These are phyloP conservation scores for Andrena cerasifolii DNA, from an alignment of 1,140 invertebrate species.

Conservation along the genomic window DNA sequence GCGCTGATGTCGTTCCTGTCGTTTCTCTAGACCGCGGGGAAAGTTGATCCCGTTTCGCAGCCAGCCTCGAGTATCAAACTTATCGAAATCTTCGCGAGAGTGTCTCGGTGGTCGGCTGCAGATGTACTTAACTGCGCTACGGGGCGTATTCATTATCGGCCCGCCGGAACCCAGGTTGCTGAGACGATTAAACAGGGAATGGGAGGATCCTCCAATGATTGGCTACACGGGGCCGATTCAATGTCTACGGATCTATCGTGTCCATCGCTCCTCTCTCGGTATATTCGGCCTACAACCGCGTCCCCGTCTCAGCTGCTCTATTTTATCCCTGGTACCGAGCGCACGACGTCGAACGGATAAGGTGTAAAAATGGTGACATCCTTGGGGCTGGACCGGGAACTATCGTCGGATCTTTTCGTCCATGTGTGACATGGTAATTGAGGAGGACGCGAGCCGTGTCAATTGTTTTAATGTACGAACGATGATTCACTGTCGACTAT, in stretches of 20 bases:
- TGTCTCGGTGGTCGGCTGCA: slow-evolving; percentile 60
- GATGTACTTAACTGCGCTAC: slow-evolving; percentile 66
- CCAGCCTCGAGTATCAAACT: slow-evolving; percentile 24
- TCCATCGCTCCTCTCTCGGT: slow-evolving; percentile 57
- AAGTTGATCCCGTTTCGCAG: slow-evolving; percentile 3
- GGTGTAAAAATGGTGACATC: background rate
- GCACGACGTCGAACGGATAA: background rate
- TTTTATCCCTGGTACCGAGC: slow-evolving; percentile 43
- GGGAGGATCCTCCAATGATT: slow-evolving; percentile 79
- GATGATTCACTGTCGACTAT: too few relatives aligned
- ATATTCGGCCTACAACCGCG: slow-evolving; percentile 18
- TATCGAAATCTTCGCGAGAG: slow-evolving; percentile 50
- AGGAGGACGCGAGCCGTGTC: background rate
- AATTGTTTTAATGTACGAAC: background rate
- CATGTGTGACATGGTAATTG: background rate
- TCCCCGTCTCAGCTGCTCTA: slow-evolving; percentile 49
- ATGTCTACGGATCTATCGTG: slow-evolving; percentile 65
- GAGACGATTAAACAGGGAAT: slow-evolving; percentile 80
- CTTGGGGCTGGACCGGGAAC: background rate
- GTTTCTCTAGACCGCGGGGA: background rate
- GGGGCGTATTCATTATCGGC: slow-evolving; percentile 75
- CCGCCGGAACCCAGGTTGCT: slow-evolving; percentile 72
- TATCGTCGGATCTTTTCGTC: background rate
- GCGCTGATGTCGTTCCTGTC: background rate
- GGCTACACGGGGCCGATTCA: slow-evolving; percentile 75